Evolutionary conservation across 1,140 invertebrate species (phyloP).

Genomic region (Saccostrea echinata): DNA sequence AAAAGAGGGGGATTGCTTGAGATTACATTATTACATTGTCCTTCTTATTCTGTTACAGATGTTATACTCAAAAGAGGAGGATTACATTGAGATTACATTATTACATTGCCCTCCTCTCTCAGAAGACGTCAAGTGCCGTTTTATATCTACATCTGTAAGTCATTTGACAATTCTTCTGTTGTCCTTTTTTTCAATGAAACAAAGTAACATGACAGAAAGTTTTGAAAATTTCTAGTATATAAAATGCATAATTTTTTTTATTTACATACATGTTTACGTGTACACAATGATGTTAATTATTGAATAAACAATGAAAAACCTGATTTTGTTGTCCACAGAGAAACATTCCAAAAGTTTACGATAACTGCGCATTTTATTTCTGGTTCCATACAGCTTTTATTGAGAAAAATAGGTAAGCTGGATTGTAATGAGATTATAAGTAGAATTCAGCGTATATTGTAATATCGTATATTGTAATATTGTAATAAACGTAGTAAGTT

Average conservation of each 20-base stretch:
- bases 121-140: slow-evolving; percentile 6
- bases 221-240: not conserved
- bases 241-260: not conserved
- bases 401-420: slow-evolving; percentile 76
- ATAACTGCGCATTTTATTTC: slow-evolving; percentile 83
- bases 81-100: not conserved
- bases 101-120: not conserved
- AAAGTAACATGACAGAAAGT: too few species aligned
- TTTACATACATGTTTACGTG: not conserved
- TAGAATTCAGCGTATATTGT: too few species aligned
- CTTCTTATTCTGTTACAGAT: not conserved
- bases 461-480: too few species aligned
- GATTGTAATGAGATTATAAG: too few species aligned
- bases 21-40: too few species aligned
- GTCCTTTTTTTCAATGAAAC: too few species aligned
- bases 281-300: not conserved
- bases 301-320: not conserved
- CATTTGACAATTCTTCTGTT: not conserved
- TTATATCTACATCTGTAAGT: slow-evolving; percentile 20
- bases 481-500: too few species aligned
- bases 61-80: not conserved
- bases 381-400: slow-evolving; percentile 83
- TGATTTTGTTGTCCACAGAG: slow-evolving; percentile 64
- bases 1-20: too few species aligned
- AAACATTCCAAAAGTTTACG: slow-evolving; percentile 81